Base-by-base conservation (phyloP, 2,113 vertebrate species). In the Prinia subflava region DNA sequence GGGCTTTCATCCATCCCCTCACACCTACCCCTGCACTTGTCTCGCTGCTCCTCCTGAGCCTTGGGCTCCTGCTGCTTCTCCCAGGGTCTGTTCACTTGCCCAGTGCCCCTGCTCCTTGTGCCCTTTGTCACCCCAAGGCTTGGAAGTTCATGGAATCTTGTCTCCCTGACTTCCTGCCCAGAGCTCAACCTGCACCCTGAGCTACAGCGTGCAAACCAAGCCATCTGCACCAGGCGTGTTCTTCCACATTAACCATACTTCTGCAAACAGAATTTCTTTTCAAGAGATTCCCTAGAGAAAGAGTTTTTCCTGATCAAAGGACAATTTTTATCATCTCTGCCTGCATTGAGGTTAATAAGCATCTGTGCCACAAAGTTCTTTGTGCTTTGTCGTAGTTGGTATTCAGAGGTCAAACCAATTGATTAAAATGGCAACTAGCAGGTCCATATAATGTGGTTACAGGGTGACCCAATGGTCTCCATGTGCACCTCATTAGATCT, bases 401-500 rank as follows among this genome's bases (percentile, higher is more conserved):
- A 88, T 90, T 86, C 15, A 83, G 93, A 96, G 88, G 83, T 97
- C 93, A 97, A 96, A 93, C 31, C 62, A 85, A 87, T 50, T 97
- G 94, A 93, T 90, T 96, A 75, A 96, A 97, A 94, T 76, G 88
- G 39, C 68, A 95, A 78, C 83, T 69, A 92, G 62, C 44, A 88
- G 87, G 69, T 74, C 94, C 74, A 94, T 75, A 83, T 86, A 97
- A 96, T 87, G 79, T 79, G 79, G 81, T 95, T 94, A 56, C 92
- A 96, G 41, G 69, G 96, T 94, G 97, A 95, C 94, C 97, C 93
- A 80, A 93, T 77, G 53, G 49, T 90, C 69, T 93, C 67, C 83
- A 96, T 88, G 87, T 95, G 97, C 81, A 97, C 95, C 84, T 98
- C 90, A 95, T 96, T 98, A 98, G 96, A 92, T 96, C 91, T 98